These are phyloP conservation scores for Helarctos malayanus DNA, from an alignment of 2,797 vertebrate species.

Conservation along the genomic window DNA sequence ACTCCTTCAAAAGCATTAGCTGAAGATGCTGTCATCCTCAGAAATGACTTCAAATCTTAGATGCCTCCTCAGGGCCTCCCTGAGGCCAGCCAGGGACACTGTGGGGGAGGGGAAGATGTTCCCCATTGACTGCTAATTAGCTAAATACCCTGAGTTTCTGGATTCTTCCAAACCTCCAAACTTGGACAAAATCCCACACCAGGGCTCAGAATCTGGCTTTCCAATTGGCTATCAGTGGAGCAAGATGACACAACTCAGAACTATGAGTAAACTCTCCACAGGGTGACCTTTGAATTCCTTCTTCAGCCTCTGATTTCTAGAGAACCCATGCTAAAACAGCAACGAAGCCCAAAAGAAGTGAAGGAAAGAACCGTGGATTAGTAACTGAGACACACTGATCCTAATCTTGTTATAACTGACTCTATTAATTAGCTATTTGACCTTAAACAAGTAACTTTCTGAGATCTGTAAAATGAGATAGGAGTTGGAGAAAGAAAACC, in stretches of 20 bases:
- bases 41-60: conserved; percentile 1
- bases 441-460: conserved; percentile 46
- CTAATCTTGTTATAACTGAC: neutral
- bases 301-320: conserved; percentile 17
- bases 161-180: neutral
- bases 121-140: neutral
- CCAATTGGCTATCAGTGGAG: neutral
- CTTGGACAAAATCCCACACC: conserved; percentile 8
- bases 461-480: conserved; percentile 14
- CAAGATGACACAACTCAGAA: neutral
- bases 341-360: conserved; percentile 24
- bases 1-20: conserved; percentile 4
- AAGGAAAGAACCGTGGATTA: neutral
- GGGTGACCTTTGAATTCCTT: neutral
- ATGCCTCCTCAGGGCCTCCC: neutral
- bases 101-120: neutral
- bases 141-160: neutral
- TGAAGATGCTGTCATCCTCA: neutral
- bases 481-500: neutral
- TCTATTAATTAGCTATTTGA: conserved; percentile 48
- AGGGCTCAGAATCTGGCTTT: neutral
- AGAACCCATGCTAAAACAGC: neutral
- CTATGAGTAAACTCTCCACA: neutral
- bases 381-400: neutral
- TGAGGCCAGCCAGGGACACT: neutral